Base-by-base conservation (phyloP, 2,888 invertebrate genomes). In the Asteroscopus sphinx region DNA sequence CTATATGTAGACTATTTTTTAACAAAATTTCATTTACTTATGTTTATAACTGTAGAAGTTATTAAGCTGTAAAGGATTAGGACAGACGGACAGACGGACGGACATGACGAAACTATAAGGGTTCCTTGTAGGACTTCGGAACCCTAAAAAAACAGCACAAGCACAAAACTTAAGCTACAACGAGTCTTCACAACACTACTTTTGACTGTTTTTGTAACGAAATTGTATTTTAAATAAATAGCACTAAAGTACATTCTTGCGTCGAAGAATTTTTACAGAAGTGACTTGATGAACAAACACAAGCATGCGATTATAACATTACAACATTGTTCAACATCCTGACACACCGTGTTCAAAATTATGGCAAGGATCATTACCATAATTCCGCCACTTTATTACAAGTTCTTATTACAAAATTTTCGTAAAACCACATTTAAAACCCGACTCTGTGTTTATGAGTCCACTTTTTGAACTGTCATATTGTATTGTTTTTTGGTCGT, bases 401-500 rank as follows among this genome's bases (percentile, higher is more conserved):
- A 16, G 49, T 71, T 47, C 42, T 65, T 65, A 58, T 70, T 46
- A 70, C 59, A 46, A 68, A 69, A 65, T 61, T 21, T 65, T 68
- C 21, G 33, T 64, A 52, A 58, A 57, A 69, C 35, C 47, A 56
- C 66, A 66, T 68, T 69, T 66, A 58, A 66, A 72, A 47, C 60
- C 53, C 49, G 45, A 32, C 7, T 12, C 39, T 32, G 56, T 74
- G 62, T 67, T 67, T 72, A 74, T 57, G 69, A 63, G 53, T 65
- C 32, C 48, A 74, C 61, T 69, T 77, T 74, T 67, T 68, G 52
- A 68, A 69, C 59, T 62, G 68, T 64, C 65, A 74, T 66, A 63
- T 42, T 72, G 66, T 62, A 76, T 76, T 76, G 69, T 76, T 74
- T 76, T 76, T 74, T 21, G 53, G 67, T 40, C 77, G 63, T 76